These are phyloP conservation scores for Petrolisthes manimaculis DNA, from an alignment of 2,888 invertebrate genomes.

Conservation along the genomic window DNA sequence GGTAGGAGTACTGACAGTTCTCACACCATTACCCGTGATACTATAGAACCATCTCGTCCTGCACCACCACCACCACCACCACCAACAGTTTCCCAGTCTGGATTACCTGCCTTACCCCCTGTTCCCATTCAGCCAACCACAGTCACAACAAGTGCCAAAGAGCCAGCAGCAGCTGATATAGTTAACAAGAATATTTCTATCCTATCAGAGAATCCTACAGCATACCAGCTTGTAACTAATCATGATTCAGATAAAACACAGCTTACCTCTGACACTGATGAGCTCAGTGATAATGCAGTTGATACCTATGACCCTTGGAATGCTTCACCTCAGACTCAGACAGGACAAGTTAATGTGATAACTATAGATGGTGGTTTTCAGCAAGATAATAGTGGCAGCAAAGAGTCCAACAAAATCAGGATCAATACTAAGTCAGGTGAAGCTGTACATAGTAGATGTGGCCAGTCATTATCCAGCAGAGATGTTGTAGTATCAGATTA, in stretches of 20 bases:
- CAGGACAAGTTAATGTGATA: constrained; percentile 55
- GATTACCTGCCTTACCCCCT: constrained; percentile 17
- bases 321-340: constrained; percentile 27
- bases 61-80: constrained; percentile 45
- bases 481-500: constrained; percentile 5
- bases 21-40: constrained; percentile 60
- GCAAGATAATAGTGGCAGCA: not conserved
- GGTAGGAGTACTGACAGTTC: constrained; percentile 61
- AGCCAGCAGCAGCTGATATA: constrained; percentile 19
- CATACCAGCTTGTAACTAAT: constrained; percentile 43
- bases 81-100: not conserved
- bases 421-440: constrained; percentile 28
- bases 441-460: constrained; percentile 6
- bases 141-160: constrained; percentile 51
- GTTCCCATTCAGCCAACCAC: constrained; percentile 5
- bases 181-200: constrained; percentile 40
- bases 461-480: constrained; percentile 3
- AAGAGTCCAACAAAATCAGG: constrained; percentile 31
- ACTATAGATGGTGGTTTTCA: constrained; percentile 37
- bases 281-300: constrained; percentile 65
- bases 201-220: constrained; percentile 39
- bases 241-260: not conserved
- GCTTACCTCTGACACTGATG: constrained; percentile 60
- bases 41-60: constrained; percentile 51
- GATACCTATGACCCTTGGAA: constrained; percentile 47